phyloP scores from a whole-genome alignment of 2,888 invertebrate genomes.

The Anthophora plumipes region DNA sequence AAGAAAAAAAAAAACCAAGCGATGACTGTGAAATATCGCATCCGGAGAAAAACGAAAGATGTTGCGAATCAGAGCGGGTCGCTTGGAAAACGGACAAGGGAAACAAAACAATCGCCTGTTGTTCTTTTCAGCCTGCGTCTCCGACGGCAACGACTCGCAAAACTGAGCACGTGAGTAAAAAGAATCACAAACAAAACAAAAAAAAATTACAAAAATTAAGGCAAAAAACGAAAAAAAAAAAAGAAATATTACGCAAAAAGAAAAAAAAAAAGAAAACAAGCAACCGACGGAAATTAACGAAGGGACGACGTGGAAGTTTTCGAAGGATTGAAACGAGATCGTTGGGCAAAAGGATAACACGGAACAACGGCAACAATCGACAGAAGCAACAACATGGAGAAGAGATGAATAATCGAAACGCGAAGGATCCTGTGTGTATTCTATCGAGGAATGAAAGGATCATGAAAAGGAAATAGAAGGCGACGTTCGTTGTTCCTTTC shows the following conservation, averaged over 20 bases:
- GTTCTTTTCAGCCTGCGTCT: conserved; percentile 83
- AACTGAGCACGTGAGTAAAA: conserved; percentile 75
- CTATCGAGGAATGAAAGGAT: neutral
- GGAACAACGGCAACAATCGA: neutral
- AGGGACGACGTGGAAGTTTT: no score
- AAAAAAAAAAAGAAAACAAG: neutral
- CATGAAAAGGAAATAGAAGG: conserved; percentile 19
- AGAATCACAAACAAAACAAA: neutral
- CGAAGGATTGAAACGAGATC: neutral
- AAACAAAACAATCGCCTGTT: conserved; percentile 65
- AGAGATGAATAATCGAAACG: neutral
- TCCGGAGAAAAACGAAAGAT: conserved; percentile 7
- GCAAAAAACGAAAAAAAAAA: neutral
- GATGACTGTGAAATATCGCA: conserved; percentile 21
- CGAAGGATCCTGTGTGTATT: neutral
- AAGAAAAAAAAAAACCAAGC: conserved; percentile 30
- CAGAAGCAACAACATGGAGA: neutral
- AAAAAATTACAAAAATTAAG: neutral
- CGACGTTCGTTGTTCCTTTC: conserved; percentile 34
- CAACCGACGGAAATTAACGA: conserved; percentile 5
- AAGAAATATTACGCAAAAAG: neutral
- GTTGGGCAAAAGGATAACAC: neutral
- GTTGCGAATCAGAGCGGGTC: conserved; percentile 23
- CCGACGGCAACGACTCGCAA: conserved; percentile 81
- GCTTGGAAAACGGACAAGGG: conserved; percentile 28